A percentile compares a stretch with the other conserved stretches of the same genome.
Conservation (phyloP, 2,113 vertebrate species). For the Hypomesus transpacificus region DNA sequence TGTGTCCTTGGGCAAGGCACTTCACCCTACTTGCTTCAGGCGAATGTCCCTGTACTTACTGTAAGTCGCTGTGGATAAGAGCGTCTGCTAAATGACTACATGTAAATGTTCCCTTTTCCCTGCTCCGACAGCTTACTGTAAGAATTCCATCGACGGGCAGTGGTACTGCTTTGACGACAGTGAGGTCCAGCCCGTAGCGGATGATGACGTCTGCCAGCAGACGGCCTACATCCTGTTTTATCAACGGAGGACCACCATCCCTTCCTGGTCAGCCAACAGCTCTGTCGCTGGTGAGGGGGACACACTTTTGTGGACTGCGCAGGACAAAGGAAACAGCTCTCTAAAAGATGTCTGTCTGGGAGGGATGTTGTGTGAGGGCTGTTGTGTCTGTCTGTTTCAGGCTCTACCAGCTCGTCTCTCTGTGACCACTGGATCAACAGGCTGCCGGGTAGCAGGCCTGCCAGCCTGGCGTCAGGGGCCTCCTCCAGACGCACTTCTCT, state of each 20-base stretch:
- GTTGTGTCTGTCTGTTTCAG: constrained; percentile 60
- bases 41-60: too few relatives aligned
- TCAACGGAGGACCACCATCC: constrained; percentile 90
- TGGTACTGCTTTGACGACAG: constrained; percentile 99
- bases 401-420: constrained; percentile 95
- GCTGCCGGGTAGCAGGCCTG: constrained; percentile 87
- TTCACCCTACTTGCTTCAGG: too few relatives aligned
- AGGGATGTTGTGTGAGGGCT: neutral
- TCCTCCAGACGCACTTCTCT: constrained; percentile 93
- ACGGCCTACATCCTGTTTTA: constrained; percentile 96
- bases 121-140: constrained; percentile 77
- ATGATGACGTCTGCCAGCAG: constrained; percentile 92
- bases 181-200: constrained; percentile 85
- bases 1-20: too few relatives aligned
- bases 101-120: too few relatives aligned
- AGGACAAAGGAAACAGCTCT: neutral
- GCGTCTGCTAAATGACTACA: too few relatives aligned
- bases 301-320: neutral
- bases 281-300: constrained; percentile 85
- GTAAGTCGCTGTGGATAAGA: too few relatives aligned
- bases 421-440: constrained; percentile 98
- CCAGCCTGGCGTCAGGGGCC: constrained; percentile 89
- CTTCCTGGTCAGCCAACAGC: constrained; percentile 97
- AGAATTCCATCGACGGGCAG: constrained; percentile 95
- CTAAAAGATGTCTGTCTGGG: too few relatives aligned